Evolutionary conservation across 2,888 invertebrate species (phyloP).

Genomic region (Perizoma flavofasciatum): DNA sequence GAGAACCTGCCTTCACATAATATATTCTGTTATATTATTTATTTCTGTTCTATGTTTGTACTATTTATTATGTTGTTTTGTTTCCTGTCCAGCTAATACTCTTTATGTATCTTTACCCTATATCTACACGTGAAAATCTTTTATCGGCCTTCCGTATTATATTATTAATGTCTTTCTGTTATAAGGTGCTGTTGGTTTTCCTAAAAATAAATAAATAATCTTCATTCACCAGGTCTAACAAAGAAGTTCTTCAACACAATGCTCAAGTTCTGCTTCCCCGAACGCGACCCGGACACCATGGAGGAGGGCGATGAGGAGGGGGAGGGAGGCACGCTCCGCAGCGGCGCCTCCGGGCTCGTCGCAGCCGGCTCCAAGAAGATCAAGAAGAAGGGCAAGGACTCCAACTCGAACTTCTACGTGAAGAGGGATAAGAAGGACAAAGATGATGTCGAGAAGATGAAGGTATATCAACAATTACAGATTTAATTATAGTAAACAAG

Average conservation of each 20-base stretch:
- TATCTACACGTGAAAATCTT: no score
- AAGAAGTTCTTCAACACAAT: conserved; percentile 99
- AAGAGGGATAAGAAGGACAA: conserved; percentile 92
- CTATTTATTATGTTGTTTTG: no score
- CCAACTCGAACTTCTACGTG: conserved; percentile 95
- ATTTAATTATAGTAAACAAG: no score
- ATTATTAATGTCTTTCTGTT: no score
- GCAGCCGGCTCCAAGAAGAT: conserved; percentile 79
- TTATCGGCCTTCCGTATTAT: no score
- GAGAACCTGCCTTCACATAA: no score
- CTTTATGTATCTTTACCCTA: no score
- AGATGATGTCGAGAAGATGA: conserved; percentile 99
- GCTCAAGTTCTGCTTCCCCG: conserved; percentile 98
- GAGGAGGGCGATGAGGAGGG: conserved; percentile 86
- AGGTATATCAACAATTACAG: conserved; percentile 76
- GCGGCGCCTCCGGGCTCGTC: conserved; percentile 66
- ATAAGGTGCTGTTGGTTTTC: no score
- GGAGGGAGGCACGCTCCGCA: conserved; percentile 62
- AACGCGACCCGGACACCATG: conserved; percentile 93
- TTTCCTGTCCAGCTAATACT: no score
- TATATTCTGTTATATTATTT: no score
- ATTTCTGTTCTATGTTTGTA: no score
- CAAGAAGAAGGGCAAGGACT: conserved; percentile 86
- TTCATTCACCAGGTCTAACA: conserved; percentile 87
- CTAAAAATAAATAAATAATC: no score